A percentile compares a stretch with the other conserved stretches of the same genome.
Evolutionary conservation across 2,888 invertebrate genomes (phyloP).

Genomic region (Cartodere bifasciata): DNA sequence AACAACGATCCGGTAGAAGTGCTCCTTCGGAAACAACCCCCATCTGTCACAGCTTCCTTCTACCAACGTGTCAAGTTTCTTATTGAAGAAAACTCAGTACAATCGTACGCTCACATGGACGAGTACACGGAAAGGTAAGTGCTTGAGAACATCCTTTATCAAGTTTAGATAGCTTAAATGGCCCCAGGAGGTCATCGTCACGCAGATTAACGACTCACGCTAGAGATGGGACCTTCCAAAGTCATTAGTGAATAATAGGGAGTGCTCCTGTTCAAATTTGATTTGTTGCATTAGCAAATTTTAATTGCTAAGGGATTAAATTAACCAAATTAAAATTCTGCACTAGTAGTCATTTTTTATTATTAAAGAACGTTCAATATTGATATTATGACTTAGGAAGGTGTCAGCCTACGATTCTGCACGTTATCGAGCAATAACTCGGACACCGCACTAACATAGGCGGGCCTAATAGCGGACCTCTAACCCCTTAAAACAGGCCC

Average conservation of each 20-base stretch:
- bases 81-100: conserved; percentile 96
- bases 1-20: conserved; percentile 96
- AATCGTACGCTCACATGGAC: conserved; percentile 94
- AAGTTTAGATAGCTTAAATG: conserved; percentile 5
- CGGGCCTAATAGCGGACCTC: conserved; percentile 29
- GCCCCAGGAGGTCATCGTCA: conserved; percentile 3
- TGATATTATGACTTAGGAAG: no score
- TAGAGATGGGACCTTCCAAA: no score
- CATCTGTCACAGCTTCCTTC: conserved; percentile 93
- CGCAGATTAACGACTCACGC: conserved; percentile 10
- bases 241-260: no score
- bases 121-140: conserved; percentile 98
- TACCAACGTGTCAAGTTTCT: conserved; percentile 96
- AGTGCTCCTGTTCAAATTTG: no score
- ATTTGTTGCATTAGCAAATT: no score
- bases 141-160: conserved; percentile 15
- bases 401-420: no score
- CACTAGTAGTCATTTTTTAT: no score
- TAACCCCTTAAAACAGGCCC: conserved; percentile 15
- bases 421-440: conserved; percentile 31
- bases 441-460: conserved; percentile 37
- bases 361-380: no score
- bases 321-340: no score
- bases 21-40: conserved; percentile 87
- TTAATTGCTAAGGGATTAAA: no score